Evolutionary conservation across 2,888 invertebrate species (phyloP).

Genomic region (Oscheius sp.): DNA sequence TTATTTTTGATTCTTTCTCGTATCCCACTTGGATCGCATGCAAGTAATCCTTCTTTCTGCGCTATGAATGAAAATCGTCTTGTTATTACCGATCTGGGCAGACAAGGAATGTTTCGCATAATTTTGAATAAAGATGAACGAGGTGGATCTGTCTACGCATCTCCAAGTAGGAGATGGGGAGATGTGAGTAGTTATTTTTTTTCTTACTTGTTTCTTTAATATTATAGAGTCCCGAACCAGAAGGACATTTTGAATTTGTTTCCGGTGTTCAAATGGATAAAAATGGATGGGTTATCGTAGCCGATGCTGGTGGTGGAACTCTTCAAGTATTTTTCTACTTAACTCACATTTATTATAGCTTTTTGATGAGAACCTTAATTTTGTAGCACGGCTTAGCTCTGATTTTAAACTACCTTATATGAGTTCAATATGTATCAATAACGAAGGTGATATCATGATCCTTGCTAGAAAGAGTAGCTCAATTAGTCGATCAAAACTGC

Average conservation of each 20-base stretch:
- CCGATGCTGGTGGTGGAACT: constrained; percentile 36
- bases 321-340: neutral
- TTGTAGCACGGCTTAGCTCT: constrained; percentile 27
- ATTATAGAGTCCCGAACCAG: constrained; percentile 18
- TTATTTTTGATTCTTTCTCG: neutral
- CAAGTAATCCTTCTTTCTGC: constrained; percentile 17
- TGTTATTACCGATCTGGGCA: constrained; percentile 27
- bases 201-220: neutral
- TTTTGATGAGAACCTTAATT: constrained; percentile 28
- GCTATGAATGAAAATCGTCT: constrained; percentile 14
- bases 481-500: neutral
- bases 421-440: constrained; percentile 38
- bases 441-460: constrained; percentile 32
- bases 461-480: constrained; percentile 6
- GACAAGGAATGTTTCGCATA: neutral
- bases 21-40: neutral
- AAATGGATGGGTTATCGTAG: constrained; percentile 37
- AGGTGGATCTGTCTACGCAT: neutral
- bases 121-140: neutral
- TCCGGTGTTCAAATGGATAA: constrained; percentile 42
- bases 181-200: too few relatives aligned
- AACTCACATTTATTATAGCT: constrained; percentile 25
- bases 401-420: constrained; percentile 41
- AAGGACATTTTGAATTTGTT: constrained; percentile 36
- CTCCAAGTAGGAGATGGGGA: neutral